Evolutionary conservation across 2,113 vertebrate genomes (phyloP).

Genomic region (Orientallactaga bullata): DNA sequence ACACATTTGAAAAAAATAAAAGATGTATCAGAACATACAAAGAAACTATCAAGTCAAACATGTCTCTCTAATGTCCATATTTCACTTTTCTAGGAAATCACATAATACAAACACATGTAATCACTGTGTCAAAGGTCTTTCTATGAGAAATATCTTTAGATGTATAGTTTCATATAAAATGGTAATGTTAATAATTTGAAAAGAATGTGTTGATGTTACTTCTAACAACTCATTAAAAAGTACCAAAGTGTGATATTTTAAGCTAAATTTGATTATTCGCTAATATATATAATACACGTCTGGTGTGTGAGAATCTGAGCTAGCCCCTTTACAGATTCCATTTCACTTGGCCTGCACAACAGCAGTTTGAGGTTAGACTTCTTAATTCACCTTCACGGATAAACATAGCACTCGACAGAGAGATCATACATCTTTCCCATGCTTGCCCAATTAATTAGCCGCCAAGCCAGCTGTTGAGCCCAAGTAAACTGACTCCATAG

Average conservation of each 20-base stretch:
- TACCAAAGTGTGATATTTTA: background rate
- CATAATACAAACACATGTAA: background rate
- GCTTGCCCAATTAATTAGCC: background rate
- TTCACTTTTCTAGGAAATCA: background rate
- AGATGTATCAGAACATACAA: background rate
- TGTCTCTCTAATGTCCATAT: slow-evolving; percentile 21
- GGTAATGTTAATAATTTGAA: background rate
- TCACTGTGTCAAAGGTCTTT: background rate
- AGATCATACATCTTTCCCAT: background rate
- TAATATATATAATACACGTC: slow-evolving; percentile 35
- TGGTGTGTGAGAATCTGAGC: background rate
- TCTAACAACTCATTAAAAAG: slow-evolving; percentile 1
- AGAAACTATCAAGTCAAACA: slow-evolving; percentile 2
- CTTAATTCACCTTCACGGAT: background rate
- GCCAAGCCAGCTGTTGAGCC: background rate
- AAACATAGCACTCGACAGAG: background rate
- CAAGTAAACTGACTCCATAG: background rate
- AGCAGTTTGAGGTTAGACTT: slow-evolving; percentile 27
- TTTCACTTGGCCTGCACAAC: slow-evolving; percentile 2
- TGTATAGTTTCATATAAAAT: background rate
- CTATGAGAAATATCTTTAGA: slow-evolving; percentile 4
- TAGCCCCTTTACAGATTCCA: background rate
- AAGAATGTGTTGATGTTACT: background rate
- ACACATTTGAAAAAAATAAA: no score
- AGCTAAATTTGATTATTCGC: background rate